Evolutionary conservation across 2,888 invertebrate genomes (phyloP).

Genomic region (Suillia variegata): DNA sequence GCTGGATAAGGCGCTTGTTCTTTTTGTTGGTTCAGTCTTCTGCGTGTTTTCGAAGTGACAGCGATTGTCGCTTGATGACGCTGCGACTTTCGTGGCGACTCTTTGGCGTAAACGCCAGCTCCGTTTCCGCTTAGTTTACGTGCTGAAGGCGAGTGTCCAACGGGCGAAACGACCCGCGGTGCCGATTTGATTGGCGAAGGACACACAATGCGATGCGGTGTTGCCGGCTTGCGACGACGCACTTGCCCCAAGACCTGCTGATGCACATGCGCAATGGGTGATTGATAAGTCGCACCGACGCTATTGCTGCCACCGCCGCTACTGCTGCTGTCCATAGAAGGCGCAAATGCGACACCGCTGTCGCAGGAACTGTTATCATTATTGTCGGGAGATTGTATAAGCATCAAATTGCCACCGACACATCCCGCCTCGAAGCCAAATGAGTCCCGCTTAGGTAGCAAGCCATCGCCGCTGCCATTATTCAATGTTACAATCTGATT

Average conservation of each 20-base stretch:
- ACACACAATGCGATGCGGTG: conserved; percentile 68
- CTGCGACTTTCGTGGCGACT: conserved; percentile 52
- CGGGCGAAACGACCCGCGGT: conserved; percentile 26
- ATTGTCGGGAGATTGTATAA: conserved; percentile 37
- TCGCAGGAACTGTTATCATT: conserved; percentile 61
- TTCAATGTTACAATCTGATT: conserved; percentile 57
- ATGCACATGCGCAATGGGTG: conserved; percentile 23
- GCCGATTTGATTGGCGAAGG: conserved; percentile 56
- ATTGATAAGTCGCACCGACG: conserved; percentile 22
- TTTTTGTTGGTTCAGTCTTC: conserved; percentile 54
- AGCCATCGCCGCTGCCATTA: conserved; percentile 24
- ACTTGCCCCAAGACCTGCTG: conserved; percentile 34
- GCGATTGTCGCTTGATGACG: conserved; percentile 39
- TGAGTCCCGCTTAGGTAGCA: conserved; percentile 36
- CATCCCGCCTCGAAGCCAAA: conserved; percentile 28
- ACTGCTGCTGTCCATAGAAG: conserved; percentile 20
- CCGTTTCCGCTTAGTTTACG: conserved; percentile 12
- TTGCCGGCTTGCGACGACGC: conserved; percentile 59
- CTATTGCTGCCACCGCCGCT: conserved; percentile 23
- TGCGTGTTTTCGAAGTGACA: conserved; percentile 44
- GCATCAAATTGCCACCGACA: conserved; percentile 18
- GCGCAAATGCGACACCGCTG: conserved; percentile 58
- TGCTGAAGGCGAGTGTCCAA: conserved; percentile 24
- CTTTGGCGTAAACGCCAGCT: conserved; percentile 14
- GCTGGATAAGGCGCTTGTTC: conserved; percentile 48